phyloP scores from a whole-genome alignment of 1,140 invertebrate genomes.

The Bacillus rossius region DNA sequence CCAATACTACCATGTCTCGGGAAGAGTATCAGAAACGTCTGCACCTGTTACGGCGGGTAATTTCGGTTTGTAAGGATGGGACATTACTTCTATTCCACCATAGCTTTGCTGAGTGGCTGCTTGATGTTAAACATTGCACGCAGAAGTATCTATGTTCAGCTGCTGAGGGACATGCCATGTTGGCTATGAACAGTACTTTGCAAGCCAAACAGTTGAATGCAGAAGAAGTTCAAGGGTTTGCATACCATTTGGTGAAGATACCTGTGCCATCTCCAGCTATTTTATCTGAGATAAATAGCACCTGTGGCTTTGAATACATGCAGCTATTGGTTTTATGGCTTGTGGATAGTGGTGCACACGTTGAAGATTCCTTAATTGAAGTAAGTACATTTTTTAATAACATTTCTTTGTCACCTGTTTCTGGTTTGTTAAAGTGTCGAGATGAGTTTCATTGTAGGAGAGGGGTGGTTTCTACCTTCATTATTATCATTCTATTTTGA shows the following conservation, averaged over 20 bases:
- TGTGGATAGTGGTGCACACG: too few species aligned
- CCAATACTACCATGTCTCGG: conserved; percentile 65
- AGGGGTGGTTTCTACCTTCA: too few species aligned
- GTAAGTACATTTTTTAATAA: too few species aligned
- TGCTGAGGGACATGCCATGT: conserved; percentile 80
- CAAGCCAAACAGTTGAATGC: conserved; percentile 47
- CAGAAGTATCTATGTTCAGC: conserved; percentile 88
- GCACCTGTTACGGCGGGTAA: conserved; percentile 69
- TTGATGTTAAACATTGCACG: conserved; percentile 95
- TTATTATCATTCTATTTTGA: too few species aligned
- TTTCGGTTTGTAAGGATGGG: conserved; percentile 53
- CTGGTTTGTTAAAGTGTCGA: too few species aligned
- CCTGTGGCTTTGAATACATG: too few species aligned
- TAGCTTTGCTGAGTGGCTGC: conserved; percentile 90
- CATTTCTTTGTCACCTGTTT: too few species aligned
- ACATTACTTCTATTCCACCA: conserved; percentile 78
- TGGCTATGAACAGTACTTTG: conserved; percentile 77
- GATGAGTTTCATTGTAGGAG: too few species aligned
- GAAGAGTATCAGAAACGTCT: conserved; percentile 83
- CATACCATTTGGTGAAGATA: conserved; percentile 45
- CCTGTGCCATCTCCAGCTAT: too few species aligned
- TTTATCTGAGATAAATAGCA: too few species aligned
- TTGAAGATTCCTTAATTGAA: too few species aligned
- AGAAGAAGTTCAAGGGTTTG: conserved; percentile 49
- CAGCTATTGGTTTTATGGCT: too few species aligned